Conservation (phyloP, 2,888 invertebrate species). For the Falcaria lacertinaria region DNA sequence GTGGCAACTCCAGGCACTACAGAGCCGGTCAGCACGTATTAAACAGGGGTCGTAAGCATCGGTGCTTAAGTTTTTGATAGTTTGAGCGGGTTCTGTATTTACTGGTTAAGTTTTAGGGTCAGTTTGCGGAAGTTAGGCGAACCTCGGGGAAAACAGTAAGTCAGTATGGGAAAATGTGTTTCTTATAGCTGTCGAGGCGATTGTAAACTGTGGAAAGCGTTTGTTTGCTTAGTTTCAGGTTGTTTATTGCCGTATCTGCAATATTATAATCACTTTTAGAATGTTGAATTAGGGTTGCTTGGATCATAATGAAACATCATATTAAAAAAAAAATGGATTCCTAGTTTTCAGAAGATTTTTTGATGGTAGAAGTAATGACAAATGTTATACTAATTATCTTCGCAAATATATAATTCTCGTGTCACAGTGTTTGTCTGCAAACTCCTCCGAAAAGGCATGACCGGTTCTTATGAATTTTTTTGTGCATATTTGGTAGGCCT, state of each 20-base stretch:
- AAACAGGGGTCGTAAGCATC: constrained; percentile 58
- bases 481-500: too few species aligned
- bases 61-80: constrained; percentile 75
- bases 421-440: too few species aligned
- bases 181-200: constrained; percentile 7
- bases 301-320: too few species aligned
- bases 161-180: constrained; percentile 26
- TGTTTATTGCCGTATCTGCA: not conserved
- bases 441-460: too few species aligned
- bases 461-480: too few species aligned
- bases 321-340: too few species aligned
- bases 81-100: constrained; percentile 74
- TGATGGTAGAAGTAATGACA: too few species aligned
- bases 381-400: too few species aligned
- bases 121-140: constrained; percentile 49
- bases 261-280: too few species aligned
- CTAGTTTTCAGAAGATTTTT: too few species aligned
- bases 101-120: constrained; percentile 75
- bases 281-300: too few species aligned
- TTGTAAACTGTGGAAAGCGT: not conserved
- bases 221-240: not conserved
- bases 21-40: constrained; percentile 49
- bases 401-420: too few species aligned
- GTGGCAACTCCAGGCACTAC: constrained; percentile 9
- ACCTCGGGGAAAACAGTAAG: constrained; percentile 46